A percentile compares a stretch with the other conserved stretches of the same genome.
phyloP scores from a whole-genome alignment of 2,888 invertebrate species.

The Tachina grossa region DNA sequence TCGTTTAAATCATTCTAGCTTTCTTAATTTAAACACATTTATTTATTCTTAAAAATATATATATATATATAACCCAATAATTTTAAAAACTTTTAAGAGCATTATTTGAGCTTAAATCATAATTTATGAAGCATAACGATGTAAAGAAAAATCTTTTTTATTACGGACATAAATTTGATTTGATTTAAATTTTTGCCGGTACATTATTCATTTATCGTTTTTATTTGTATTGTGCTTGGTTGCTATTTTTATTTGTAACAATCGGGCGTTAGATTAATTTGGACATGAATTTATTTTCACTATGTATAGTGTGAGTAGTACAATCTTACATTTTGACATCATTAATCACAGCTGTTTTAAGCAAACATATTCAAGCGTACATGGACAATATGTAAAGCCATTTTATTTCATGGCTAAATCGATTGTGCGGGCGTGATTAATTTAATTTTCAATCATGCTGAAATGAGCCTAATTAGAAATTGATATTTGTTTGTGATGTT shows the following conservation, averaged over 20 bases:
- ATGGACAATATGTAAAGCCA: background rate
- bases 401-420: constrained; percentile 9
- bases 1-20: background rate
- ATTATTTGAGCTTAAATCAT: constrained; percentile 17
- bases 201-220: constrained; percentile 21
- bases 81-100: background rate
- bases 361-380: background rate
- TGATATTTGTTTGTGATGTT: background rate
- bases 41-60: background rate
- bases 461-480: background rate
- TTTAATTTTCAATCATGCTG: background rate
- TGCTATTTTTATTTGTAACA: background rate
- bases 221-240: constrained; percentile 4
- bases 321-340: constrained; percentile 5
- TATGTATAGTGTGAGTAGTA: background rate
- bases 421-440: background rate
- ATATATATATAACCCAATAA: background rate
- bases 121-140: constrained; percentile 15
- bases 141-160: constrained; percentile 1
- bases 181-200: constrained; percentile 36
- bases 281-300: constrained; percentile 22
- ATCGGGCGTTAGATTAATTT: constrained; percentile 18
- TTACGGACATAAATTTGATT: background rate
- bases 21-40: background rate
- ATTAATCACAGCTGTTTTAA: constrained; percentile 20